Percentiles rank a stretch among this genome's conserved stretches.
Conservation (phyloP, 2,888 invertebrate species). For the Trypoxylon attenuatum region DNA sequence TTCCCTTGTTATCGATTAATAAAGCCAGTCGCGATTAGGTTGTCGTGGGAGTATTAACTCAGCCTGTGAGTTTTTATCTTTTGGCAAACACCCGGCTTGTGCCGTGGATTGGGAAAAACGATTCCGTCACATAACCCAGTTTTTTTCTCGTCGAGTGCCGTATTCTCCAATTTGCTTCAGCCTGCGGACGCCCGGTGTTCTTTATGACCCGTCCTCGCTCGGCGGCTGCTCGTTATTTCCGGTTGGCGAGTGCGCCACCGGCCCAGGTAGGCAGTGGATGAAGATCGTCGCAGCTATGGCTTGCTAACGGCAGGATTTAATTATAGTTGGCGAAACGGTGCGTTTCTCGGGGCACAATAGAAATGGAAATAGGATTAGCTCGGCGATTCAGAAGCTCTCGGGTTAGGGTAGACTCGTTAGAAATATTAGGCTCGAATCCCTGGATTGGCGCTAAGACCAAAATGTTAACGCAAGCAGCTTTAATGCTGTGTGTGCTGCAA, state of each 20-base stretch:
- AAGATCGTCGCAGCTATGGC: conserved; percentile 19
- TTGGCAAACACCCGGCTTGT: too few species aligned
- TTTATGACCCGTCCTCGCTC: conserved; percentile 24
- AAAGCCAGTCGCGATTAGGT: too few species aligned
- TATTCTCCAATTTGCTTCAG: conserved; percentile 32
- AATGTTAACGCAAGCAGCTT: too few species aligned
- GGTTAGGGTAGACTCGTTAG: too few species aligned
- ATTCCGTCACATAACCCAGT: conserved; percentile 31
- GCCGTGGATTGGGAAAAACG: background rate
- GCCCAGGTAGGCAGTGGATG: conserved; percentile 6
- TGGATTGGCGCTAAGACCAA: too few species aligned
- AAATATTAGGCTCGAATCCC: too few species aligned
- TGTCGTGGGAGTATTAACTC: too few species aligned
- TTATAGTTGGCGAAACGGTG: conserved; percentile 18
- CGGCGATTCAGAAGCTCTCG: too few species aligned
- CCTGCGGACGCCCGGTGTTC: conserved; percentile 24
- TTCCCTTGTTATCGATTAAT: too few species aligned
- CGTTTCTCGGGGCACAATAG: background rate
- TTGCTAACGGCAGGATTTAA: conserved; percentile 21
- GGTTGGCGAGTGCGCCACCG: conserved; percentile 21
- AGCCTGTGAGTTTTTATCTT: too few species aligned
- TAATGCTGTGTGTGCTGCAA: too few species aligned
- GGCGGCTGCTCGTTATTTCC: conserved; percentile 43
- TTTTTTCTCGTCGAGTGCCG: conserved; percentile 24
- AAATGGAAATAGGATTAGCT: background rate